phyloP scores from a whole-genome alignment of 2,113 vertebrate species.

The Callocephalon fimbriatum region DNA sequence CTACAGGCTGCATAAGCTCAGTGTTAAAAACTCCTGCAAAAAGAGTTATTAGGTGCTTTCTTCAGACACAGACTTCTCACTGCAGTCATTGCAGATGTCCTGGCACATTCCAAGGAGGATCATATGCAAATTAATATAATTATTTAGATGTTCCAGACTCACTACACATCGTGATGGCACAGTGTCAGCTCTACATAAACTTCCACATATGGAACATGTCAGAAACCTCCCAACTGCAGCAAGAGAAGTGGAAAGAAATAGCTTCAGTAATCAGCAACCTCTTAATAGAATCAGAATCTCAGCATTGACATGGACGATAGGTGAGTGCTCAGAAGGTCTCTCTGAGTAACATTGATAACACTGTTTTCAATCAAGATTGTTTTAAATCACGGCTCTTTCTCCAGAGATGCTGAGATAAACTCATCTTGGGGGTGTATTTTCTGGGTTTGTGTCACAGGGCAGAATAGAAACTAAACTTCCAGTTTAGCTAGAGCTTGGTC shows the following conservation, averaged over 20 bases:
- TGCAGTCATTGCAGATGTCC: conserved; percentile 15
- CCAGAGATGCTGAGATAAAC: background rate
- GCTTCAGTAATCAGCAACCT: background rate
- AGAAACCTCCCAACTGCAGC: background rate
- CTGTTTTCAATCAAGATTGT: background rate
- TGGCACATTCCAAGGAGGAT: background rate
- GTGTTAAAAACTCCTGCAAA: background rate
- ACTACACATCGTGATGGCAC: background rate
- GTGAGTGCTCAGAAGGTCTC: background rate
- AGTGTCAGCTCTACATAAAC: background rate
- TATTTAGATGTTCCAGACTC: background rate
- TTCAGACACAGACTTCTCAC: conserved; percentile 1
- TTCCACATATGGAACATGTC: conserved; percentile 35
- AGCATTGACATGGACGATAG: background rate
- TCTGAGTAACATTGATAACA: background rate
- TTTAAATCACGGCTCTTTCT: background rate
- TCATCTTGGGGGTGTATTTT: background rate
- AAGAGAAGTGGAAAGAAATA: conserved; percentile 9
- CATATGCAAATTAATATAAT: background rate
- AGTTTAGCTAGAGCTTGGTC: background rate
- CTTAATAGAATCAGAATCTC: background rate
- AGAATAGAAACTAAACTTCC: background rate
- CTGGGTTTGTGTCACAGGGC: background rate
- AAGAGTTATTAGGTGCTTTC: conserved; percentile 31
- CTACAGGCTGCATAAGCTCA: background rate